A percentile compares a stretch with the other conserved stretches of the same genome.
Conservation (phyloP, 2,888 invertebrate genomes). For the Yponomeuta plumbellus region DNA sequence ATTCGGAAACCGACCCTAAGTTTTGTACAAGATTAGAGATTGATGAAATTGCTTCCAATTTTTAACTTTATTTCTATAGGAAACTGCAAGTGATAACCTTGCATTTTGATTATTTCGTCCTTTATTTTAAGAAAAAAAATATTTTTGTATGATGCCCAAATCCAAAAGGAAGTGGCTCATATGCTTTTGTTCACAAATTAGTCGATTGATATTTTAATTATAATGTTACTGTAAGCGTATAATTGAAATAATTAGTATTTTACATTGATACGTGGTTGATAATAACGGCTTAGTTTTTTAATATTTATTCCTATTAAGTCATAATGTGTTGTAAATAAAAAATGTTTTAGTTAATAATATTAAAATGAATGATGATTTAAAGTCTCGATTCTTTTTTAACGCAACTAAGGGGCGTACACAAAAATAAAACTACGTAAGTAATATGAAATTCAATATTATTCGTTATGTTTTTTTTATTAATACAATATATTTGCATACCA, state of each 20-base stretch:
- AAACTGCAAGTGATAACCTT: background rate
- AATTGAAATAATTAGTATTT: background rate
- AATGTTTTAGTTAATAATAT: background rate
- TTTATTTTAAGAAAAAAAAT: background rate
- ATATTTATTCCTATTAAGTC: background rate
- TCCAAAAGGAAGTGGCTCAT: background rate
- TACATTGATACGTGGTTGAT: background rate
- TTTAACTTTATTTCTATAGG: background rate
- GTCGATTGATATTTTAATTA: background rate
- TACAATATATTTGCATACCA: constrained; percentile 76
- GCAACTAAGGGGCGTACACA: background rate
- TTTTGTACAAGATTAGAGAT: background rate
- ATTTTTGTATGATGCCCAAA: background rate
- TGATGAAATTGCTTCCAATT: too few species aligned
- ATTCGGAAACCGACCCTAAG: too few species aligned
- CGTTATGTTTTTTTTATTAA: constrained; percentile 74
- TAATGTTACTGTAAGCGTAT: background rate
- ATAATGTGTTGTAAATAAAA: background rate
- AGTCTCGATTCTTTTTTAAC: background rate
- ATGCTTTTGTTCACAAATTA: background rate
- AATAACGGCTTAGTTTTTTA: background rate
- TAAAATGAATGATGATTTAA: background rate
- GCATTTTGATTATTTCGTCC: background rate
- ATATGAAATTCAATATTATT: constrained; percentile 77
- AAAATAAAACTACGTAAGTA: constrained; percentile 56